These are phyloP conservation scores for Bombus cullumanus DNA, from an alignment of 1,140 invertebrate genomes.

Conservation along the genomic window DNA sequence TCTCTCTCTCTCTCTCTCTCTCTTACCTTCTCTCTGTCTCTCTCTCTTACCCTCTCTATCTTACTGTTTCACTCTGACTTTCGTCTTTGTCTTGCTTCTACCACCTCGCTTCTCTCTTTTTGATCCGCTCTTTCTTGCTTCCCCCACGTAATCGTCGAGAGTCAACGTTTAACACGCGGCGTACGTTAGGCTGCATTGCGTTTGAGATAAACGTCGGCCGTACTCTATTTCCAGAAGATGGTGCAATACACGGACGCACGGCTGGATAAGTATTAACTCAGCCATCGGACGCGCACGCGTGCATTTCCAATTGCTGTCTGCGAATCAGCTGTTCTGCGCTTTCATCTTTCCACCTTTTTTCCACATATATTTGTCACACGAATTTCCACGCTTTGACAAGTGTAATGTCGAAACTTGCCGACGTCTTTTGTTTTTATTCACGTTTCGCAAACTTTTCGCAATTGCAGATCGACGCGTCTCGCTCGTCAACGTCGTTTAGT, in stretches of 20 bases:
- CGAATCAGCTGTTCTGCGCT: too few relatives aligned
- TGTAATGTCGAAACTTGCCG: neutral
- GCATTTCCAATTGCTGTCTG: neutral
- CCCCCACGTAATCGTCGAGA: neutral
- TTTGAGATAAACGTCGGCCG: constrained; percentile 12
- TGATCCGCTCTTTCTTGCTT: neutral
- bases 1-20: neutral
- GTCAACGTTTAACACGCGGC: constrained; percentile 18
- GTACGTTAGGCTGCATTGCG: neutral
- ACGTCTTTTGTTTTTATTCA: too few relatives aligned
- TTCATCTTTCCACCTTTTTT: accelerated
- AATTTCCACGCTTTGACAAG: neutral
- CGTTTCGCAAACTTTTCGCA: too few relatives aligned
- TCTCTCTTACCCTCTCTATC: neutral
- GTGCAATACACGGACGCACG: constrained; percentile 28
- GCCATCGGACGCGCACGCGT: neutral
- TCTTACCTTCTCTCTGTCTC: neutral
- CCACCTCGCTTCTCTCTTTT: neutral
- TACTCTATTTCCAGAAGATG: constrained; percentile 50
- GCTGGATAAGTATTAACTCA: constrained; percentile 22
- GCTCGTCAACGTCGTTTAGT: too few relatives aligned
- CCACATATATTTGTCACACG: neutral
- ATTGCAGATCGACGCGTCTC: too few relatives aligned
- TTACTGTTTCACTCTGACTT: neutral
- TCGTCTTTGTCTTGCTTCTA: constrained; percentile 1